Conservation (phyloP, 2,797 vertebrate species). For the Silurus lanzhouensis region DNA sequence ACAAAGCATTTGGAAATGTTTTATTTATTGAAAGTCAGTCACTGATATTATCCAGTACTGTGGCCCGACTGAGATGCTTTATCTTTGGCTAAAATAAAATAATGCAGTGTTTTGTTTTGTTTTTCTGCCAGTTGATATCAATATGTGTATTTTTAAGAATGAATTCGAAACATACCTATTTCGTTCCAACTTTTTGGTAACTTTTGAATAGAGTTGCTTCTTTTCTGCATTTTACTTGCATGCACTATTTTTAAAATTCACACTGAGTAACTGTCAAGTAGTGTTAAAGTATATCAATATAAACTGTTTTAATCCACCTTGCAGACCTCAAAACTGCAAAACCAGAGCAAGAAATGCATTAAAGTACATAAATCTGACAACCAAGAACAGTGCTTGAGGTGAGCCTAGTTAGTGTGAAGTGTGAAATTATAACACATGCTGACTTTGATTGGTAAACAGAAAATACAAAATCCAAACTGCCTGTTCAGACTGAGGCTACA, state of each 20-base stretch:
- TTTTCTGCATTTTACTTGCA: not conserved
- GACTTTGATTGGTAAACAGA: not conserved
- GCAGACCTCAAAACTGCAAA: not conserved
- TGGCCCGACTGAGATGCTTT: not conserved
- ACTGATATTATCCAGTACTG: not conserved
- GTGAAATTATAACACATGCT: not conserved
- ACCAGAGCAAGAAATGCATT: not conserved
- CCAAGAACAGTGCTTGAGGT: not conserved
- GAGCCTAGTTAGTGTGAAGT: not conserved
- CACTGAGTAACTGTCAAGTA: not conserved
- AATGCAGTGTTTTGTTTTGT: not conserved
- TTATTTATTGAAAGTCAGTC: not conserved
- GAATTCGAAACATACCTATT: not conserved
- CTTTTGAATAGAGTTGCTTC: not conserved
- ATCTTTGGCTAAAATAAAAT: not conserved
- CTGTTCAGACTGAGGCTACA: not conserved
- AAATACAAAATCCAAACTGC: not conserved
- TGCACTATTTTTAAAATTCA: not conserved
- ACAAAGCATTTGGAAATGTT: not conserved
- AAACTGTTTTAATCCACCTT: not conserved
- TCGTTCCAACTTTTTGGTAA: not conserved
- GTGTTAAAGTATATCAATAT: not conserved
- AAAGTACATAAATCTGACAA: not conserved
- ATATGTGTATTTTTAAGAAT: not conserved
- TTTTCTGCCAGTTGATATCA: not conserved